A percentile compares a stretch with the other conserved stretches of the same genome.
phyloP scores from a whole-genome alignment of 2,888 invertebrate genomes.

The Desoria tigrina region DNA sequence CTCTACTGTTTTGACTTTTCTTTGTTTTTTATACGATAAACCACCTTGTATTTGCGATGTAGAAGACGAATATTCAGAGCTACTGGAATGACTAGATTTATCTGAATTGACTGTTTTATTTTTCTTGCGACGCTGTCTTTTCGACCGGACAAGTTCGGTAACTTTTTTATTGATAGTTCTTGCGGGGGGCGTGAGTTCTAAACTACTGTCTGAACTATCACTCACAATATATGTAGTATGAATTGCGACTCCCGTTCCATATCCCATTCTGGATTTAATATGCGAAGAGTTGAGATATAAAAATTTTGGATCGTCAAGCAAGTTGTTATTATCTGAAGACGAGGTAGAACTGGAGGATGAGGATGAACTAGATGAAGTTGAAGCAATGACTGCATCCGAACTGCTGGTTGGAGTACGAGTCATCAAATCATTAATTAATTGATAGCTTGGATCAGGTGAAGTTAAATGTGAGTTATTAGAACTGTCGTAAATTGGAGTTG shows the following conservation, averaged over 20 bases:
- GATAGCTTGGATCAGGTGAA: constrained; percentile 16
- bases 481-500: constrained; percentile 36
- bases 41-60: neutral
- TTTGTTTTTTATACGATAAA: neutral
- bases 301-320: too few relatives aligned
- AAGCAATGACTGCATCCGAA: neutral
- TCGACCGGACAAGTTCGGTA: too few relatives aligned
- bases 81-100: too few relatives aligned
- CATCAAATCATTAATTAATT: constrained; percentile 34
- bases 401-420: constrained; percentile 19
- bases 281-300: too few relatives aligned
- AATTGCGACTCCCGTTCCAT: too few relatives aligned
- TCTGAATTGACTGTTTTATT: neutral
- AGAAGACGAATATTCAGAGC: neutral
- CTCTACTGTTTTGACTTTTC: neutral
- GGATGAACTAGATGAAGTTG: constrained; percentile 19
- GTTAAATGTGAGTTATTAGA: constrained; percentile 30
- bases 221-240: too few relatives aligned
- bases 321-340: constrained; percentile 14
- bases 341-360: constrained; percentile 1
- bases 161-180: neutral
- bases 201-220: neutral
- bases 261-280: too few relatives aligned
- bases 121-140: neutral
- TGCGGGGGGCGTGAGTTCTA: neutral